Percentiles rank a stretch among this genome's conserved stretches.
phyloP scores from a whole-genome alignment of 2,797 vertebrate species.

The Orestias chungarensis region DNA sequence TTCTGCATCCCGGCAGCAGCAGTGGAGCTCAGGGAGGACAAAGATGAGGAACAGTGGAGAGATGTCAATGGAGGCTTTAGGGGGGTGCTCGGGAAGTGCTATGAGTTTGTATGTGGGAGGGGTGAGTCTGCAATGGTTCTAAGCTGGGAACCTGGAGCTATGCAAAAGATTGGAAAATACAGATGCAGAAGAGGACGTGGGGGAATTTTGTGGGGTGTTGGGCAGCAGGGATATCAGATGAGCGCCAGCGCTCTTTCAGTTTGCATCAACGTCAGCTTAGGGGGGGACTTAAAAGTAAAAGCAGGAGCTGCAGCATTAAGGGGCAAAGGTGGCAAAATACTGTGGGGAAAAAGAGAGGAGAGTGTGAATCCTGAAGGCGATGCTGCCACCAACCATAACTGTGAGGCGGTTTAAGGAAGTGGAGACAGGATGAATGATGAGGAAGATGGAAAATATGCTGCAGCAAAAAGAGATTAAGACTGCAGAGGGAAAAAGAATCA shows the following conservation, averaged over 20 bases:
- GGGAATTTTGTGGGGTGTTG: constrained; percentile 43
- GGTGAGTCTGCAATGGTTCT: neutral
- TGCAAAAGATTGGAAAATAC: constrained; percentile 55
- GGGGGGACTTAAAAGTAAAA: constrained; percentile 52
- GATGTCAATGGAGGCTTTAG: neutral
- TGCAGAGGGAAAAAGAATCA: constrained; percentile 17
- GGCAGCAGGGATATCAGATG: constrained; percentile 56
- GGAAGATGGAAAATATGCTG: constrained; percentile 22
- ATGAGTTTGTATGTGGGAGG: neutral
- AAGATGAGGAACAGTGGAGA: constrained; percentile 1
- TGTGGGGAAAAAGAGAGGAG: constrained; percentile 30
- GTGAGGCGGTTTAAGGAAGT: constrained; percentile 2
- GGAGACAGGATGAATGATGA: constrained; percentile 35
- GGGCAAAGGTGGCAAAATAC: constrained; percentile 58
- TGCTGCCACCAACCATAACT: constrained; percentile 33
- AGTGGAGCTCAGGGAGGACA: constrained; percentile 9
- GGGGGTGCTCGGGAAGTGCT: neutral
- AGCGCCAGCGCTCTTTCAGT: constrained; percentile 74
- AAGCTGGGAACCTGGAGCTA: constrained; percentile 58
- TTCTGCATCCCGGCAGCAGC: constrained; percentile 56
- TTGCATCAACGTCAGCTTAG: constrained; percentile 77
- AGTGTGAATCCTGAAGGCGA: constrained; percentile 58
- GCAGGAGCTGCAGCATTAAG: constrained; percentile 45
- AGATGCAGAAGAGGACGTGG: constrained; percentile 58
- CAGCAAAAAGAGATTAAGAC: constrained; percentile 2